Evolutionary conservation across 2,797 vertebrate species (phyloP).

Genomic region (Hyperoplus lanceolatus): DNA sequence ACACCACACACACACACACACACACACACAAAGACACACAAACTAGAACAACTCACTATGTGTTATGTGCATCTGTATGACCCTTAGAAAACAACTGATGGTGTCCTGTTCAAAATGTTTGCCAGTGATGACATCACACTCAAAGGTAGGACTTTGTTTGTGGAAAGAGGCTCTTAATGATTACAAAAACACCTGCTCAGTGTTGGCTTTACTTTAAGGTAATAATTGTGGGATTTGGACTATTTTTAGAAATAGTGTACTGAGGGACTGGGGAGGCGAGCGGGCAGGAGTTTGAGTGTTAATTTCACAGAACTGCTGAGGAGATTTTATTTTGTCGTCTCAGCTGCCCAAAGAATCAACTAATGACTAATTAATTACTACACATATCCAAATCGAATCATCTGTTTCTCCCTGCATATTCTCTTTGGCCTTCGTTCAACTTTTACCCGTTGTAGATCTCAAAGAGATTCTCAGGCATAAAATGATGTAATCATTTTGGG

Average conservation of each 20-base stretch:
- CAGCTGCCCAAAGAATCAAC: conserved; percentile 76
- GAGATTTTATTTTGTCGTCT: conserved; percentile 74
- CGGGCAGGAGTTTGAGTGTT: conserved; percentile 53
- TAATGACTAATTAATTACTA: conserved; percentile 82
- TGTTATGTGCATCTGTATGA: conserved; percentile 27
- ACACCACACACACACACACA: neutral
- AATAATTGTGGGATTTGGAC: conserved; percentile 59
- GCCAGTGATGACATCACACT: conserved; percentile 41
- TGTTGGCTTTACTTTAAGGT: conserved; percentile 58
- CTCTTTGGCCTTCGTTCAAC: conserved; percentile 66
- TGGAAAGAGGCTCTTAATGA: conserved; percentile 40
- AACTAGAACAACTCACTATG: conserved; percentile 10
- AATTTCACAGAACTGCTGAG: conserved; percentile 71
- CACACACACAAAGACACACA: too few relatives aligned
- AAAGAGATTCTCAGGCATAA: conserved; percentile 28
- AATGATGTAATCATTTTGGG: conserved; percentile 41
- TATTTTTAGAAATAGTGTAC: conserved; percentile 58
- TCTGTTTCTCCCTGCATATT: conserved; percentile 66
- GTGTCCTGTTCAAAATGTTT: conserved; percentile 37
- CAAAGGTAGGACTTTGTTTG: conserved; percentile 16
- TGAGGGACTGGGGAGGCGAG: conserved; percentile 27
- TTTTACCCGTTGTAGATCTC: conserved; percentile 21
- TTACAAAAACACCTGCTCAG: conserved; percentile 54
- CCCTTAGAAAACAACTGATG: conserved; percentile 14
- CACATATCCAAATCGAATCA: conserved; percentile 71